Evolutionary conservation across 2,113 vertebrate species (phyloP), one percentile per base, ranked within the genome.

Genomic region (Tachuris rubrigastra): DNA sequence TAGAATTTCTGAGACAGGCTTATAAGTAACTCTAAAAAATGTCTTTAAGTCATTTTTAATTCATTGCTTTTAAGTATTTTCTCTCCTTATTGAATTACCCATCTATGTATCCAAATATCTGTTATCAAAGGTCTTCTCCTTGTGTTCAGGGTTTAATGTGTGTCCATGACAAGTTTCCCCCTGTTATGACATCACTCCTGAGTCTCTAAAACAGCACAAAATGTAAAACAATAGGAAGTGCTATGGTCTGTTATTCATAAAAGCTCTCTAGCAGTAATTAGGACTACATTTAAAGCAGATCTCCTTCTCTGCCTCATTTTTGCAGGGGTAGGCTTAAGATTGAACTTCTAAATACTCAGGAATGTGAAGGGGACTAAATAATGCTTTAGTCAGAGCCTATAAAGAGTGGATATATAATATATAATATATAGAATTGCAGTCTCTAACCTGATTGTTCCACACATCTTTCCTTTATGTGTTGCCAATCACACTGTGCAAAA

Each of bases 191-290:
- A 92, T 96, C 85, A 82, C 47, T 84, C 39, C 35, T 33, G 59
- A 85, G 90, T 72, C 83, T 92, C 78, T 93, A 52, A 95, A 96
- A 42, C 33, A 83, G 84, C 50, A 71, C 58, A 68, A 92, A 95
- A 94, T 85, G 53, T 46, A 89, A 87, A 95, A 89, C 49, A 90
- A 85, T 86, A 84, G 85, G 95, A 97, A 97, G 69, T 91, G 75
- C 83, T 66, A 18, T 2, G 3, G 82, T 78, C 89, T 96, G 90
- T 86, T 95, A 44, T n/a, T 91, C 66, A 68, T 96, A 94, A 96
- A 90, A 58, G 62, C 42, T 91, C 77, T 71, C 76, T 23, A 37
- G 35, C 65, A 74, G 42, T 75, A 56, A 85, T 85, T 84, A 35
- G 53, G 66, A 87, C 71, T 46, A 73, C 71, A 77, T 93, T 76